Percentiles rank a stretch among this genome's conserved stretches.
phyloP scores from a whole-genome alignment of 2,888 invertebrate species.

The Dorcus hopei region DNA sequence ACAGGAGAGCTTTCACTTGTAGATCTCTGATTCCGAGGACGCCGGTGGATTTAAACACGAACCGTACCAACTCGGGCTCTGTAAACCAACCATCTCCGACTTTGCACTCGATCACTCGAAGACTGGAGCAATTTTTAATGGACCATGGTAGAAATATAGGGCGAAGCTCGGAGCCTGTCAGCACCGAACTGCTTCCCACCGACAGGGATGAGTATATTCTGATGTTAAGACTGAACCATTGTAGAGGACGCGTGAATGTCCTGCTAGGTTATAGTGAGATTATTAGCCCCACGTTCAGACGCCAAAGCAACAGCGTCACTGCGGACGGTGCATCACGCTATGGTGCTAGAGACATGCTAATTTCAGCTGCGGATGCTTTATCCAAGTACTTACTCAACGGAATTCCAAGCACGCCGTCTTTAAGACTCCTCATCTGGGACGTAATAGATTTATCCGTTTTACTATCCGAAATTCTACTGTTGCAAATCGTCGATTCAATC shows the following conservation, averaged over 20 bases:
- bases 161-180: slow-evolving; percentile 4
- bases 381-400: slow-evolving; percentile 46
- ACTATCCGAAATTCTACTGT: slow-evolving; percentile 50
- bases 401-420: slow-evolving; percentile 36
- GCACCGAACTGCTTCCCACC: slow-evolving; percentile 15
- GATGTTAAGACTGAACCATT: slow-evolving; percentile 39
- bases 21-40: slow-evolving; percentile 14
- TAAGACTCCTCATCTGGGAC: slow-evolving; percentile 36
- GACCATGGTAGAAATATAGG: slow-evolving; percentile 28
- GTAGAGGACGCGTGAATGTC: slow-evolving; percentile 39
- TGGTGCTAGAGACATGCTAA: slow-evolving; percentile 47
- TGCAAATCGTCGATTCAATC: slow-evolving; percentile 50
- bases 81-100: slow-evolving; percentile 21
- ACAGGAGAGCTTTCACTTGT: slow-evolving; percentile 25
- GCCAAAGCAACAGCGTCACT: slow-evolving; percentile 31
- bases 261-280: slow-evolving; percentile 30
- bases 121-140: slow-evolving; percentile 29
- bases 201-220: slow-evolving; percentile 41
- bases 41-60: slow-evolving; percentile 14
- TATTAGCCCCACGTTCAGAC: slow-evolving; percentile 17
- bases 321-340: slow-evolving; percentile 42
- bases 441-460: slow-evolving; percentile 51
- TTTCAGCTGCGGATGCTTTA: slow-evolving; percentile 50
- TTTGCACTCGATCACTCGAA: slow-evolving; percentile 23
- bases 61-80: slow-evolving; percentile 5